Base-by-base conservation (phyloP, 1,140 invertebrate genomes). In the Zaprionus capensis region DNA sequence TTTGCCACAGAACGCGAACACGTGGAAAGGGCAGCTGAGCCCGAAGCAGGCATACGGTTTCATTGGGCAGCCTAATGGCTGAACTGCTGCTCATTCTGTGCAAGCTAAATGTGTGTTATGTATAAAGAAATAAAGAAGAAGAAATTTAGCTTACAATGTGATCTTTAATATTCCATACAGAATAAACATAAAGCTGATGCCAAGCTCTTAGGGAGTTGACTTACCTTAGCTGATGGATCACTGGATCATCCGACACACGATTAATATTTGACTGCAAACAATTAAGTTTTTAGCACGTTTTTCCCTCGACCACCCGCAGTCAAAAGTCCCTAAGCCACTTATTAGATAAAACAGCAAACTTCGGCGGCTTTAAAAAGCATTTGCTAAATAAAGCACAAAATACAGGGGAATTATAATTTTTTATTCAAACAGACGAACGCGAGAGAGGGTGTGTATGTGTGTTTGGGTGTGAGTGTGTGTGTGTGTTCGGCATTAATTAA, bases 401-500 rank as follows among this genome's bases (percentile, higher is more conserved):
- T 55, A 58, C 46, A 22, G 20, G 34, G 28, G n/a, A 61, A 62
- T 61, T 65, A 61, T 38, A 22, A 55, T 71, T 71, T 76, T 71
- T 71, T 65, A 74, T 71, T 63, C n/a, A 31, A 64, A 55, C 49
- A 53, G 62, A 15, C 44, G 49, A 49, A 36, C n/a, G 31, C 5
- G 2, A 46, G 41, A 7, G 41, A 46, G n/a, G 5, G 5, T 41
- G 46, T 38, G 41, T 46, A 12, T 34, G 17, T 6, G 2, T 44
- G 6, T 7, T 7, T 28, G 17, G 5, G 7, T 44, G 24, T 24
- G 17, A 5, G 5, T 36, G 6, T 5, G 7, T 44, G 28, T 61
- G 14, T 41, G 56, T 41, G 34, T 81, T 77, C 78, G 64, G 77
- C 70, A 86, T 85, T 86, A 81, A 90, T 90, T 84, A 81, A 83